Percentiles rank a stretch among this genome's conserved stretches.
Evolutionary conservation across 2,888 invertebrate genomes (phyloP).

Genomic region (Meandrusa payeni): DNA sequence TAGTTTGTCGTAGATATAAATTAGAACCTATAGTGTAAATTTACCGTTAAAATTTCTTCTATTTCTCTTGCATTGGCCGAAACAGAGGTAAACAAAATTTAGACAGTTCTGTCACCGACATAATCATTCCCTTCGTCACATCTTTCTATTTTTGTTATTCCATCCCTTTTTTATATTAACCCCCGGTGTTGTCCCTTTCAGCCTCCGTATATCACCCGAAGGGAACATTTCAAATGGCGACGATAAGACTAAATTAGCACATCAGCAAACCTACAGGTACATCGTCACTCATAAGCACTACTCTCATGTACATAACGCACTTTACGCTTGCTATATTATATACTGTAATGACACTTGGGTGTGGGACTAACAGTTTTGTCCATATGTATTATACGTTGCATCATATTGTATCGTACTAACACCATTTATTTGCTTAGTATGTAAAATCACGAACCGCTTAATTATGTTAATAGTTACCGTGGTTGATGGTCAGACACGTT

Average conservation of each 20-base stretch:
- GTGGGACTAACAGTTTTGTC: slow-evolving; percentile 12
- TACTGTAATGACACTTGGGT: slow-evolving; percentile 19
- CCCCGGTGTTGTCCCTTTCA: slow-evolving; percentile 80
- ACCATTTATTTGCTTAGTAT: too few relatives aligned
- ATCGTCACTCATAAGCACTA: slow-evolving; percentile 49
- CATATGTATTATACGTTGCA: slow-evolving; percentile 2
- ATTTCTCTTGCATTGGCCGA: slow-evolving; percentile 67
- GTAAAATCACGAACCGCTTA: too few relatives aligned
- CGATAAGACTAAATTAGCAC: slow-evolving; percentile 84
- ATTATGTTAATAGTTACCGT: too few relatives aligned
- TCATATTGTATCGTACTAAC: too few relatives aligned
- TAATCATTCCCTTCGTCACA: slow-evolving; percentile 49
- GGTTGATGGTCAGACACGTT: too few relatives aligned
- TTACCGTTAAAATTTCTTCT: slow-evolving; percentile 39
- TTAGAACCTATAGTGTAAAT: slow-evolving; percentile 42
- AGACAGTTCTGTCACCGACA: slow-evolving; percentile 48
- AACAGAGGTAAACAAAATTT: slow-evolving; percentile 68
- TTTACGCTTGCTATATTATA: not conserved
- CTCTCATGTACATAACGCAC: slow-evolving; percentile 36
- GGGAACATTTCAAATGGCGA: slow-evolving; percentile 83
- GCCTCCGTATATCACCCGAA: slow-evolving; percentile 81
- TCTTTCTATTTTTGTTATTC: slow-evolving; percentile 39
- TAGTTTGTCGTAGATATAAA: slow-evolving; percentile 24
- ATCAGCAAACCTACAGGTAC: slow-evolving; percentile 90
- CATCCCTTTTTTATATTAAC: slow-evolving; percentile 58